Evolutionary conservation across 2,797 vertebrate genomes (phyloP).

Genomic region (Neostethus bicornis): DNA sequence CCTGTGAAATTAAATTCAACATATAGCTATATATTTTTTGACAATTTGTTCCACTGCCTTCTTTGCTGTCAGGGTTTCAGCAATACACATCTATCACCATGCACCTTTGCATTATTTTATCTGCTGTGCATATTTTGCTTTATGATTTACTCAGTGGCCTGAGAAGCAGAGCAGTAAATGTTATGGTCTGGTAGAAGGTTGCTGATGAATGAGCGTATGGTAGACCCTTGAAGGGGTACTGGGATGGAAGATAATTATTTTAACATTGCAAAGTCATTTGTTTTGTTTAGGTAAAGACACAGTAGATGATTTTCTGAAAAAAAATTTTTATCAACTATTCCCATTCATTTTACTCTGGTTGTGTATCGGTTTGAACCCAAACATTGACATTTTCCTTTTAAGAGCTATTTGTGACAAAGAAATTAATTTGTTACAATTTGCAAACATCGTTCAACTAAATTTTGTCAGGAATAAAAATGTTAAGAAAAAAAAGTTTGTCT

Average conservation of each 20-base stretch:
- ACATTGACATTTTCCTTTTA: slow-evolving; percentile 8
- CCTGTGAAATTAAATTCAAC: slow-evolving; percentile 78
- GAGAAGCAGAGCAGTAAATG: slow-evolving; percentile 48
- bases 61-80: slow-evolving; percentile 10
- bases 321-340: slow-evolving; percentile 45
- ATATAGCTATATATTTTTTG: slow-evolving; percentile 45
- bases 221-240: slow-evolving; percentile 17
- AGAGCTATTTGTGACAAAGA: neutral
- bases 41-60: slow-evolving; percentile 49
- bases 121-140: slow-evolving; percentile 50
- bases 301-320: slow-evolving; percentile 49
- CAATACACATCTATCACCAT: slow-evolving; percentile 48
- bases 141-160: slow-evolving; percentile 46
- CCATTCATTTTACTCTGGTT: slow-evolving; percentile 20
- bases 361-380: slow-evolving; percentile 5
- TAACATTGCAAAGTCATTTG: slow-evolving; percentile 40
- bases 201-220: slow-evolving; percentile 50
- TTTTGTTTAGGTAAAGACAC: slow-evolving; percentile 51
- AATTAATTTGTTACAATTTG: too few species aligned
- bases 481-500: neutral
- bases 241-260: slow-evolving; percentile 49
- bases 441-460: too few species aligned
- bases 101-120: slow-evolving; percentile 54
- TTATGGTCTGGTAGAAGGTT: slow-evolving; percentile 42
- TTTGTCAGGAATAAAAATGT: too few species aligned